Conservation (phyloP, 2,113 vertebrate species). For the Prochilodus magdalenae region DNA sequence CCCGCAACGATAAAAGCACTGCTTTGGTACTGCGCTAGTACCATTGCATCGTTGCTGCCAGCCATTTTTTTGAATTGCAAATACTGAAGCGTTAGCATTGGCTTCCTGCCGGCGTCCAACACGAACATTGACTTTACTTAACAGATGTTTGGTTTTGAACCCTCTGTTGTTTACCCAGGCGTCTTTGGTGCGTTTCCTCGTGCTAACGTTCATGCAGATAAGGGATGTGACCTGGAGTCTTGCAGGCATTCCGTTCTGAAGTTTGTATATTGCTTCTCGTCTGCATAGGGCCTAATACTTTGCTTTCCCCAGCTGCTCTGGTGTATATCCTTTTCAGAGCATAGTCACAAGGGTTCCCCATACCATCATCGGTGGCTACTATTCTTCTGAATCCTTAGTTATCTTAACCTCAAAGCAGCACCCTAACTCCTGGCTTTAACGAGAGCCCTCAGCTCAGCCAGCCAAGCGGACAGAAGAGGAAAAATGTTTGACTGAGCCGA, state of each 20-base stretch:
- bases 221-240: not conserved
- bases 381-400: not conserved
- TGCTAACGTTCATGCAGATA: not conserved
- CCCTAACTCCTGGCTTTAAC: not conserved
- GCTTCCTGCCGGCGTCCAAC: not conserved
- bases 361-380: not conserved
- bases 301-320: not conserved
- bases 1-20: constrained; percentile 21
- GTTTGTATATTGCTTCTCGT: not conserved
- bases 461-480: not conserved
- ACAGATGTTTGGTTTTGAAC: constrained; percentile 9
- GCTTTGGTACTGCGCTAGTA: not conserved
- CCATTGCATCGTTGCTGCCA: constrained; percentile 10
- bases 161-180: not conserved
- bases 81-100: constrained; percentile 4
- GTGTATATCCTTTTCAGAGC: constrained; percentile 25
- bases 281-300: not conserved
- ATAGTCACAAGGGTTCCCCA: constrained; percentile 14
- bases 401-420: constrained; percentile 12
- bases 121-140: constrained; percentile 1
- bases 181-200: not conserved
- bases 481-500: not conserved
- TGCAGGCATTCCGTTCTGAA: not conserved
- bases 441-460: constrained; percentile 15
- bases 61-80: constrained; percentile 53